phyloP scores from a whole-genome alignment of 1,140 invertebrate species.

The Zaprionus inermis region DNA sequence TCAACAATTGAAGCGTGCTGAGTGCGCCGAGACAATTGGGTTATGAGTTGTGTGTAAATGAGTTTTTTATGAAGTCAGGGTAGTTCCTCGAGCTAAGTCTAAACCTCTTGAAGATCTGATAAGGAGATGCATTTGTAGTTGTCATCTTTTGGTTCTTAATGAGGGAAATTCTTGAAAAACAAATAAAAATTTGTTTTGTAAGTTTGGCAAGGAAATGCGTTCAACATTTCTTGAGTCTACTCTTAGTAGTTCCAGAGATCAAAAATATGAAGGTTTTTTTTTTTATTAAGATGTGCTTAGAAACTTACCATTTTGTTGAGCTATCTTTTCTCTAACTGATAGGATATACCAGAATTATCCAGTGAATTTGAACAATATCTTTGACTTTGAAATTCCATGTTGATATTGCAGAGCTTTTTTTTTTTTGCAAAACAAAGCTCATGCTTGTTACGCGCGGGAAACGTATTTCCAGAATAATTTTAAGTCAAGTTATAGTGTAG shows the following conservation, averaged over 20 bases:
- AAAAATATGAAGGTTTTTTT: too few relatives aligned
- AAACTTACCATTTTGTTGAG: too few relatives aligned
- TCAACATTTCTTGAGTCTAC: neutral
- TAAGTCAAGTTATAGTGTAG: too few relatives aligned
- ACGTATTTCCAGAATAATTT: too few relatives aligned
- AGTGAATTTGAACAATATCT: too few relatives aligned
- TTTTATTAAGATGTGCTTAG: too few relatives aligned
- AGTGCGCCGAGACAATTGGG: constrained; percentile 48
- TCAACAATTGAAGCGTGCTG: constrained; percentile 60
- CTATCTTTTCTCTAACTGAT: too few relatives aligned
- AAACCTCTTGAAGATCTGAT: constrained; percentile 9
- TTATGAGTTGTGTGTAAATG: constrained; percentile 51
- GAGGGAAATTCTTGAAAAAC: neutral
- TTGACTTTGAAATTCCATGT: too few relatives aligned
- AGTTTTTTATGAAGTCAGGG: neutral
- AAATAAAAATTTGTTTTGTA: neutral
- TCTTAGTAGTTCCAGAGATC: neutral
- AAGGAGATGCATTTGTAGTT: constrained; percentile 24
- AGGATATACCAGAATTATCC: too few relatives aligned
- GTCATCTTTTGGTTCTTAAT: constrained; percentile 11
- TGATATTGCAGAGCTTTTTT: too few relatives aligned
- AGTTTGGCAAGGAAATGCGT: neutral
- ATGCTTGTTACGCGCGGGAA: too few relatives aligned
- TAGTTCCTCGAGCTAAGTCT: neutral
- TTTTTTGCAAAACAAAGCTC: too few relatives aligned